Base-by-base conservation (phyloP, 1,140 invertebrate species). In the Onthophagus taurus region DNA sequence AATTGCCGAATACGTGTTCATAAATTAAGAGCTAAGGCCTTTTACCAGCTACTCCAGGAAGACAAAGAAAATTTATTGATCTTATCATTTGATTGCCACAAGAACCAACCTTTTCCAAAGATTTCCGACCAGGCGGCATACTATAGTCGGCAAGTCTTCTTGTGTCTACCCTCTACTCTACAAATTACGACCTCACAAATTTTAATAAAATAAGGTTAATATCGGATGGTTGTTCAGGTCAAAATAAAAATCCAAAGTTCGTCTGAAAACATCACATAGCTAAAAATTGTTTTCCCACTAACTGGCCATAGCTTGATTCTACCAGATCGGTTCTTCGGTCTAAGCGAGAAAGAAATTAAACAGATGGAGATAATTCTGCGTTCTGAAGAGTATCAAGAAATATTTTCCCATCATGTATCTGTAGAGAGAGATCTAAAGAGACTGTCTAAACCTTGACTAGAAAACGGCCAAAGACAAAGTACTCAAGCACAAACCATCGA, bases 31-130 rank as follows among this genome's bases (percentile, higher is more conserved):
- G 23, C 23, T 26, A n/a, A 26, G 23, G 23, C 23, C 23, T 26
- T 26, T n/a, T 26, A 26, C n/a, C 6, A 26, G n/a, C 23, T 26
- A 7, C 23, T 26, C n/a, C 6, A n/a, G 23, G 6, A 26, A 26
- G n/a, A 26, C n/a, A 26, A 26, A 26, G 23, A 26, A 26, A n/a
- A 26, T n/a, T n/a, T 26, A n/a, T 26, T 26, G 23, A 26, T 26
- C n/a, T 26, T 26, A 26, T 26, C 23, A n/a, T 26, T 26, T 26
- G 23, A 26, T 26, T 26, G 23, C n/a, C 23, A 26, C n/a, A n/a
- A n/a, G n/a, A n/a, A n/a, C n/a, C n/a, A n/a, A n/a, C n/a, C n/a
- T n/a, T n/a, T n/a, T n/a, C n/a, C n/a, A n/a, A n/a, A n/a, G n/a
- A n/a, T n/a, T n/a, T n/a, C n/a, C n/a, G n/a, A n/a, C n/a, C n/a